Base-by-base conservation (phyloP, 1,140 invertebrate species). In the Stenopsyche tienmushanensis region DNA sequence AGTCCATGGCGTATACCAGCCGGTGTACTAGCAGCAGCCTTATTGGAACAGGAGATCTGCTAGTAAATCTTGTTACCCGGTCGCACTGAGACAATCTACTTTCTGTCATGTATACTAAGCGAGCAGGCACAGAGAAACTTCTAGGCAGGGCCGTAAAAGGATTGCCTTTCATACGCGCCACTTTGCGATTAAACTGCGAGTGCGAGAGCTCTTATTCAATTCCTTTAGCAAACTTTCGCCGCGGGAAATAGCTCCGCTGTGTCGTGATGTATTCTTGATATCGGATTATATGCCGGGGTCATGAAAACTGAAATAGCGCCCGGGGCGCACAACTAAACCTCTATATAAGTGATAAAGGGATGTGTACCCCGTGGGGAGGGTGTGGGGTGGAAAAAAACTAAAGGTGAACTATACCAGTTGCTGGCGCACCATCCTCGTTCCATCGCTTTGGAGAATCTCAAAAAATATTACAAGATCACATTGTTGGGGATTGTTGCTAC, bases 151-250 rank as follows among this genome's bases (percentile, higher is more conserved):
- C 15, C 47, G 47, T 55, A 55, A 55, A 55, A 55, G 52, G 52
- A 55, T 55, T 55, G 52, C 20, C 52, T 55, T 55, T 55, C 25
- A 39, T 39, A 39, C 52, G 24, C 52, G 52, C 23, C 26, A 39
- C 26, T 55, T 25, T 55, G 52, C 52, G 52, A 55, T 55, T 55
- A 55, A 55, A 55, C 52, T 45, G 47, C 44, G 47, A 49, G 44
- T n/a, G 18, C 44, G 47, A 15, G 15, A 17, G 15, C 47, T 49
- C 47, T 49, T 20, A 49, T 49, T 49, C 47, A 49, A 49, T 49
- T 49, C 21, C 47, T 49, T 49, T 21, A 20, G 47, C 21, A 49
- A 49, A 49, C 47, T 49, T 49, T 49, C 3, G 47, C 47, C 47
- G 3, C 15, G 29, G 29, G 29, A 34, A 34, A 34, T 34, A 34